These are phyloP conservation scores for Darevskia mixta DNA, from an alignment of 2,797 vertebrate species.

Conservation along the genomic window DNA sequence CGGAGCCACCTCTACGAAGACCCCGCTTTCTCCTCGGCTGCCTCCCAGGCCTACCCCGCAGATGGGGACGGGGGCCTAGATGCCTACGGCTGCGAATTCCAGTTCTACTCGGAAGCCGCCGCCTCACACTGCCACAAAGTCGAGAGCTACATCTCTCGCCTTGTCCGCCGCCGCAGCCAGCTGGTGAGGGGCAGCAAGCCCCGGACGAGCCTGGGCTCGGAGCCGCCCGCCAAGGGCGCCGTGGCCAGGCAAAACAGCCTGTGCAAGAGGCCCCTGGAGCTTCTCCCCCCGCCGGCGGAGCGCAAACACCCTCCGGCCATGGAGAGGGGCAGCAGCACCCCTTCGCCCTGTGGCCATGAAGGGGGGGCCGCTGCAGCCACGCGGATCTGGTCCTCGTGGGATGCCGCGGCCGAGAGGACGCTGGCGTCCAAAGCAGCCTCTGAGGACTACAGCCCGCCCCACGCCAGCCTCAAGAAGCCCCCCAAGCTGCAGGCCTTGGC, in stretches of 20 bases:
- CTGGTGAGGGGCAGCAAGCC: constrained; percentile 81
- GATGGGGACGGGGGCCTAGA: not conserved
- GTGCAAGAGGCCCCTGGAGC: constrained; percentile 78
- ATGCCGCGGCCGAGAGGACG: constrained; percentile 55
- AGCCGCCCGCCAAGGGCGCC: constrained; percentile 63
- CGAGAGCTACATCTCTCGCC: constrained; percentile 85
- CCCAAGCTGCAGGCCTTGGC: constrained; percentile 34
- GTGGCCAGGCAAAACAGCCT: constrained; percentile 82
- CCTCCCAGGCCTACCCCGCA: not conserved
- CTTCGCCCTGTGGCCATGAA: constrained; percentile 70
- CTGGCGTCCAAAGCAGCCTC: constrained; percentile 32
- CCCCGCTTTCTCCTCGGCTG: not conserved
- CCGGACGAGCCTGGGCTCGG: constrained; percentile 80
- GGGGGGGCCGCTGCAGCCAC: constrained; percentile 18
- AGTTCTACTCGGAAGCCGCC: constrained; percentile 17
- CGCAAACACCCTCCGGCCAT: constrained; percentile 52
- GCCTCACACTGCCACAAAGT: constrained; percentile 67
- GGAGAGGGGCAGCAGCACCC: constrained; percentile 72
- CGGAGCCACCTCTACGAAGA: constrained; percentile 22
- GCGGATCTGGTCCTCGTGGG: constrained; percentile 70
- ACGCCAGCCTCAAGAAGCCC: constrained; percentile 59
- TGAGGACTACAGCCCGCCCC: constrained; percentile 67
- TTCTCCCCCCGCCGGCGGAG: constrained; percentile 58
- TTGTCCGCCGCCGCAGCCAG: constrained; percentile 83
- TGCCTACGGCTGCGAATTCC: constrained; percentile 3